Evolutionary conservation across 2,797 vertebrate species (phyloP).

Genomic region (Gephyroberyx darwinii): DNA sequence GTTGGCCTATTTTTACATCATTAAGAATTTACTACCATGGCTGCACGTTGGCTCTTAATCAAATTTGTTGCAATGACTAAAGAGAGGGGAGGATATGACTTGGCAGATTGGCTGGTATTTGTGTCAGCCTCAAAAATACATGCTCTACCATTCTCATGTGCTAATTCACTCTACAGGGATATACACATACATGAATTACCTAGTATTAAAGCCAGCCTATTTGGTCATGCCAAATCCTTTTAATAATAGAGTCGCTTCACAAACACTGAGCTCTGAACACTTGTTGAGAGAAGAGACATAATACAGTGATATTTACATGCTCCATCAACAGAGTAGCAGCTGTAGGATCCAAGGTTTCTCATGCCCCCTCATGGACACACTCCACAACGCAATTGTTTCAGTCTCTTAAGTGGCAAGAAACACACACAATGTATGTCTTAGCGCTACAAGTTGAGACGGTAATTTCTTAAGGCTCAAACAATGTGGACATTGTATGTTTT

Average conservation of each 20-base stretch:
- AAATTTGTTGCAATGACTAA: conserved; percentile 26
- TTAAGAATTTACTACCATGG: conserved; percentile 2
- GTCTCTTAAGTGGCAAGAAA: conserved; percentile 33
- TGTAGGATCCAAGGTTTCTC: conserved; percentile 59
- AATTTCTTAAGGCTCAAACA: conserved; percentile 8
- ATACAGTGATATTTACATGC: conserved; percentile 42
- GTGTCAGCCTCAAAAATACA: conserved; percentile 54
- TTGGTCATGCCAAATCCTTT: conserved; percentile 56
- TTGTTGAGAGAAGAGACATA: conserved; percentile 56
- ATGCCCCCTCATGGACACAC: conserved; percentile 60
- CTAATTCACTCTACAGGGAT: conserved; percentile 34
- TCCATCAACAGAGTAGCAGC: conserved; percentile 70
- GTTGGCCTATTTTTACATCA: conserved; percentile 22
- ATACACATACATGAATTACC: conserved; percentile 26
- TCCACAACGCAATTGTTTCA: conserved; percentile 36
- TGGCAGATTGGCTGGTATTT: conserved; percentile 58
- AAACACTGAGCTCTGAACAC: conserved; percentile 43
- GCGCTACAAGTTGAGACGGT: conserved; percentile 5
- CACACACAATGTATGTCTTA: neutral
- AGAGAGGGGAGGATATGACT: conserved; percentile 39
- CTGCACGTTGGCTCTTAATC: conserved; percentile 26
- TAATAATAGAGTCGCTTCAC: conserved; percentile 68
- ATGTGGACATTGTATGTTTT: neutral
- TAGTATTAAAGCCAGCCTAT: conserved; percentile 39
- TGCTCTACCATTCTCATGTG: conserved; percentile 46